phyloP scores from a whole-genome alignment of 92 coral and sea anemone genomes.

The Pocillopora meandrina region DNA sequence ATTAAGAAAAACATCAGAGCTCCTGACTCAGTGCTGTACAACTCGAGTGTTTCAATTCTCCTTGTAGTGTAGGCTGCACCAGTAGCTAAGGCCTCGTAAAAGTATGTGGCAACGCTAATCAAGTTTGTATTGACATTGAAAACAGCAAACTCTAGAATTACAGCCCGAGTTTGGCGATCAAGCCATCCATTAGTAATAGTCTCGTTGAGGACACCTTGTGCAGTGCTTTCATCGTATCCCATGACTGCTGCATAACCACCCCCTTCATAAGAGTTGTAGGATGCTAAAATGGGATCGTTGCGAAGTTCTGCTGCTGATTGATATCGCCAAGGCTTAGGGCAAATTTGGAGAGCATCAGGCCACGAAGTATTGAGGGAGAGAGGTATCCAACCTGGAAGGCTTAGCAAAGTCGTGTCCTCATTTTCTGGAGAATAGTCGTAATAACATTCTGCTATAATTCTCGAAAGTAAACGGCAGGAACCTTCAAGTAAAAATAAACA shows the following conservation, averaged over 20 bases:
- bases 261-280: slow-evolving; percentile 28
- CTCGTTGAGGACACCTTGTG: slow-evolving; percentile 24
- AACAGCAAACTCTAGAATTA: slow-evolving; percentile 46
- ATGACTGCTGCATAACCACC: slow-evolving; percentile 52
- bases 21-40: slow-evolving; percentile 32
- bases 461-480: slow-evolving; percentile 44
- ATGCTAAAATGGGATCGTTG: slow-evolving; percentile 6
- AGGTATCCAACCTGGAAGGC: slow-evolving; percentile 45
- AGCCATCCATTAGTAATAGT: slow-evolving; percentile 33
- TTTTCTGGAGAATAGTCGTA: slow-evolving; percentile 12
- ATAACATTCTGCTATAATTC: slow-evolving; percentile 18
- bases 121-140: slow-evolving; percentile 54
- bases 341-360: slow-evolving; percentile 33
- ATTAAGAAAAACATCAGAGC: slow-evolving; percentile 32
- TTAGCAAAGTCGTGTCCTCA: slow-evolving; percentile 23
- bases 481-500: slow-evolving; percentile 24
- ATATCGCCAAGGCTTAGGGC: slow-evolving; percentile 60
- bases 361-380: slow-evolving; percentile 29
- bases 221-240: slow-evolving; percentile 44
- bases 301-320: slow-evolving; percentile 12
- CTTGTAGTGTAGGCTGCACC: too few species aligned
- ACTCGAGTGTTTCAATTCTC: too few species aligned
- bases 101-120: too few species aligned
- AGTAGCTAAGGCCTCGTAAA: too few species aligned
- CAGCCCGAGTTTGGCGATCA: slow-evolving; percentile 54